These are phyloP conservation scores for Nemotelus pantherinus DNA, from an alignment of 2,888 invertebrate genomes.

Conservation along the genomic window DNA sequence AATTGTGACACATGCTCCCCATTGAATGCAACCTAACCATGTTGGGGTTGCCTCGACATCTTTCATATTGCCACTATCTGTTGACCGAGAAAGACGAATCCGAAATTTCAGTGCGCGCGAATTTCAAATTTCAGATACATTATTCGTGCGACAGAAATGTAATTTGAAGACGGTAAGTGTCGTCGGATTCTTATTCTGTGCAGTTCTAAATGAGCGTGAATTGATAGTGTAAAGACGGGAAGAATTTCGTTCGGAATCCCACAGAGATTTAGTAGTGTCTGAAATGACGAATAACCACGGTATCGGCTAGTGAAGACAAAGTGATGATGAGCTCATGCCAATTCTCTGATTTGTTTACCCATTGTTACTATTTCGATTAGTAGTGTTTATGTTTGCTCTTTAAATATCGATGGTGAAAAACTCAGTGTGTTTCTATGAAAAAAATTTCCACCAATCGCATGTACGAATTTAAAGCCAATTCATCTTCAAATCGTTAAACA, in stretches of 20 bases:
- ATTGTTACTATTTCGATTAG: slow-evolving; percentile 1
- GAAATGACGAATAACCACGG: neutral
- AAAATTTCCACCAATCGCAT: too few relatives aligned
- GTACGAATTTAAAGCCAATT: too few relatives aligned
- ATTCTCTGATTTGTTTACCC: slow-evolving; percentile 29
- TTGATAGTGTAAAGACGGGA: slow-evolving; percentile 14
- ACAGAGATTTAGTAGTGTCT: slow-evolving; percentile 12
- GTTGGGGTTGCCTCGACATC: slow-evolving; percentile 30
- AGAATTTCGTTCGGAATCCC: neutral
- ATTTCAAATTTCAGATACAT: slow-evolving; percentile 12
- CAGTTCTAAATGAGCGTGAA: slow-evolving; percentile 18
- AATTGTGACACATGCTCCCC: neutral
- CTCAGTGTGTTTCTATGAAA: slow-evolving; percentile 2
- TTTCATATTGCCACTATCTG: slow-evolving; percentile 32
- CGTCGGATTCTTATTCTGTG: neutral
- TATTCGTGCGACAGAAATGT: too few relatives aligned
- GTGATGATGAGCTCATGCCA: slow-evolving; percentile 29
- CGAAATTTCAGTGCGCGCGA: slow-evolving; percentile 19
- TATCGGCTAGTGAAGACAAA: neutral
- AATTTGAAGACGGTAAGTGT: neutral
- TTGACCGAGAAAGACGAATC: slow-evolving; percentile 27
- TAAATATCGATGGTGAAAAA: slow-evolving; percentile 4
- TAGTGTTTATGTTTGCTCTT: slow-evolving; percentile 14
- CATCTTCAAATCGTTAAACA: too few relatives aligned
- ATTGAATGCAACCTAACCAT: neutral